These are phyloP conservation scores for Sycophila sp. DNA, from an alignment of 1,140 invertebrate species.

Conservation along the genomic window DNA sequence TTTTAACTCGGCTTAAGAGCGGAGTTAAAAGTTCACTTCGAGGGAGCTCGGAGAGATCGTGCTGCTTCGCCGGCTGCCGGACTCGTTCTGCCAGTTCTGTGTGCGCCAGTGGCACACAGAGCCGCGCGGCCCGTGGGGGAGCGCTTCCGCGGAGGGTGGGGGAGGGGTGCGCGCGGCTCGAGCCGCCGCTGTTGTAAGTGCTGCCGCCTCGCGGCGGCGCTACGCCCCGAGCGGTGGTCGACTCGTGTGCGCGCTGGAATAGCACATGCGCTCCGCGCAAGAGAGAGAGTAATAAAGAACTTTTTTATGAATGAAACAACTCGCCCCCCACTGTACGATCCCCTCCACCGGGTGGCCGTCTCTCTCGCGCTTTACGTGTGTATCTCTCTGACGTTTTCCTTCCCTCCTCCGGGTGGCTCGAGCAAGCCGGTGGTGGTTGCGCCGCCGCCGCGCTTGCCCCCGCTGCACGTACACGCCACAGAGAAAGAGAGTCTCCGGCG, in stretches of 20 bases:
- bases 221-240: neutral
- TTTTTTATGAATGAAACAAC: slow-evolving; percentile 68
- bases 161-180: neutral
- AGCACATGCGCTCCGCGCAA: slow-evolving; percentile 60
- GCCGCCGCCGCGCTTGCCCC: slow-evolving; percentile 20
- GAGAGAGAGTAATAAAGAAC: slow-evolving; percentile 64
- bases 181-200: slow-evolving; percentile 6
- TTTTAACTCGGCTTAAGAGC: no score
- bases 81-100: neutral
- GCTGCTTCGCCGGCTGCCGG: slow-evolving; percentile 14
- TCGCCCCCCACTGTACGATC: slow-evolving; percentile 44
- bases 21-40: no score
- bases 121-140: neutral
- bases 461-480: neutral
- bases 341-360: slow-evolving; percentile 7
- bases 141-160: neutral
- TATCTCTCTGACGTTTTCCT: slow-evolving; percentile 9
- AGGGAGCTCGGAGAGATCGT: neutral
- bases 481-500: neutral
- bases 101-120: neutral
- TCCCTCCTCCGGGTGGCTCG: neutral
- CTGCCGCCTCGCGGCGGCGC: neutral
- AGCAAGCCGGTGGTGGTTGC: no score
- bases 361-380: slow-evolving; percentile 32
- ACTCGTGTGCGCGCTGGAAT: slow-evolving; percentile 44